These are phyloP conservation scores for Chymomyza costata DNA, from an alignment of 1,140 invertebrate genomes.

Conservation along the genomic window DNA sequence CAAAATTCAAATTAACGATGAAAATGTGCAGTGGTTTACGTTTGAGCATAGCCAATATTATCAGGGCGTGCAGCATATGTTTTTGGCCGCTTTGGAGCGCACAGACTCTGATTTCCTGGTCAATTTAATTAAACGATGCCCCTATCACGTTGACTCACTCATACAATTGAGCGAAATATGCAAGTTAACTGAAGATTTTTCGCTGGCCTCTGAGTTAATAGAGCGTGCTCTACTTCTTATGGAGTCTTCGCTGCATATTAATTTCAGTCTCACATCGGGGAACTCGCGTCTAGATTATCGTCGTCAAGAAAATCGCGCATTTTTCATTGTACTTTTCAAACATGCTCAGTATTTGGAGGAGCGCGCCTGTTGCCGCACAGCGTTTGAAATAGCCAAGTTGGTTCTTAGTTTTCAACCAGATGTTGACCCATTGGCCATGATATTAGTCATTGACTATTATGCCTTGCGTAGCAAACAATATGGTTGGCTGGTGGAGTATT, in stretches of 20 bases:
- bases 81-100: constrained; percentile 86
- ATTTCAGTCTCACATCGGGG: constrained; percentile 86
- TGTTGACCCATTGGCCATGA: constrained; percentile 87
- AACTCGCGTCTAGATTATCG: constrained; percentile 88
- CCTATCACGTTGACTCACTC: constrained; percentile 89
- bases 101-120: constrained; percentile 88
- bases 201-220: constrained; percentile 86
- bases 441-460: constrained; percentile 91
- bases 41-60: constrained; percentile 89
- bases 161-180: constrained; percentile 90
- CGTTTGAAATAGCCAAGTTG: constrained; percentile 87
- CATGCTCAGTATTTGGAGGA: constrained; percentile 88
- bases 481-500: constrained; percentile 87
- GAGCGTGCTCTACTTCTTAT: constrained; percentile 86
- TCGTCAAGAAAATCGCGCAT: constrained; percentile 88
- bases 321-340: constrained; percentile 91
- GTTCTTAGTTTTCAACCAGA: constrained; percentile 88
- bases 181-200: constrained; percentile 85
- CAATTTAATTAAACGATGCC: constrained; percentile 85
- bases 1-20: constrained; percentile 19
- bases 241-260: constrained; percentile 87
- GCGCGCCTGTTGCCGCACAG: constrained; percentile 87
- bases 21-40: constrained; percentile 80
- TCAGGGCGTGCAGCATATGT: constrained; percentile 84
- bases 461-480: constrained; percentile 88